Percentiles rank a stretch among this genome's conserved stretches.
Conservation (phyloP, 2,888 invertebrate genomes). For the Eupithecia inturbata region DNA sequence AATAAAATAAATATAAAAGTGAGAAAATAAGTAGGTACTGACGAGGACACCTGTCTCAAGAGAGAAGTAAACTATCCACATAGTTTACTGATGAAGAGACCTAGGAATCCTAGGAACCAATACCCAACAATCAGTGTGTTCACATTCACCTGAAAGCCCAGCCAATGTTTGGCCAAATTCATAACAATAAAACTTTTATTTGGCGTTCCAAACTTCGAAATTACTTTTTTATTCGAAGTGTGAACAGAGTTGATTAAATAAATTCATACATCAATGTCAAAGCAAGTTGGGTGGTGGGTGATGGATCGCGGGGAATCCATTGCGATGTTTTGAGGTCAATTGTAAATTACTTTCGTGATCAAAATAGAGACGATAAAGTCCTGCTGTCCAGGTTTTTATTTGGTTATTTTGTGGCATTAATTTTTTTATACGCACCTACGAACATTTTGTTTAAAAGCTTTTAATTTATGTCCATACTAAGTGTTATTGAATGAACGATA, state of each 20-base stretch:
- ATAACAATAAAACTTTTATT: constrained; percentile 15
- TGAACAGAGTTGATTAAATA: constrained; percentile 33
- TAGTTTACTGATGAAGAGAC: neutral
- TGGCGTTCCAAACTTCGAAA: constrained; percentile 24
- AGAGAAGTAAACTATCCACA: too few relatives aligned
- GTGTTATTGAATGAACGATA: too few relatives aligned
- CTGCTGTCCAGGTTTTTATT: neutral
- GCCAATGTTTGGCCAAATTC: constrained; percentile 10
- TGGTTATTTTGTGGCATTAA: neutral
- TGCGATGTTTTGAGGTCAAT: constrained; percentile 24
- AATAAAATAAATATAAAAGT: too few relatives aligned
- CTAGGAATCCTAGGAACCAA: neutral
- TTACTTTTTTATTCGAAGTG: constrained; percentile 28
- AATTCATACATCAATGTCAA: constrained; percentile 42
- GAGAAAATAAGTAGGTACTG: too few relatives aligned
- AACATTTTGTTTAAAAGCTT: too few relatives aligned
- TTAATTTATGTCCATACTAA: too few relatives aligned
- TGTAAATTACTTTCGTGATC: constrained; percentile 18
- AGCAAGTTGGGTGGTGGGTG: constrained; percentile 29
- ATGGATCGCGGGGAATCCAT: constrained; percentile 33
- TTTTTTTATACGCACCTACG: too few relatives aligned
- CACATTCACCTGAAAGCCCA: neutral
- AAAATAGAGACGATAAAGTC: constrained; percentile 8
- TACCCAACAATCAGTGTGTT: neutral
- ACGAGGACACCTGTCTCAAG: too few relatives aligned